Evolutionary conservation across 2,113 vertebrate species (phyloP).

Genomic region (Melanotaenia duboulayi): DNA sequence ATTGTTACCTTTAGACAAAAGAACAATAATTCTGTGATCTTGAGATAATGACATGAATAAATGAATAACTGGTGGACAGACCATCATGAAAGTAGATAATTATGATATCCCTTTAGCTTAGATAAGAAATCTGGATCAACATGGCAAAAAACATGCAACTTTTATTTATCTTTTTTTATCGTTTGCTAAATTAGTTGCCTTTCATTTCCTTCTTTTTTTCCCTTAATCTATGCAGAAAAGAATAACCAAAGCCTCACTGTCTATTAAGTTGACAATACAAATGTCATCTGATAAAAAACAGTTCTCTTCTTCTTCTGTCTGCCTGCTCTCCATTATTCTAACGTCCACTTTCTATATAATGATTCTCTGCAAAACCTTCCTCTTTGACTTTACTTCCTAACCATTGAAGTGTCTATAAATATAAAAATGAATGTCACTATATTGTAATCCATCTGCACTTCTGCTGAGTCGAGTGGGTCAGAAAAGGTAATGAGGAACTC

Average conservation of each 20-base stretch:
- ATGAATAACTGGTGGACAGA: too few species aligned
- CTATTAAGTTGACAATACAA: constrained; percentile 27
- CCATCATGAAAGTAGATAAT: too few species aligned
- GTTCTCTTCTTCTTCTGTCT: constrained; percentile 1
- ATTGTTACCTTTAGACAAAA: too few species aligned
- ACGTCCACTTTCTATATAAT: constrained; percentile 27
- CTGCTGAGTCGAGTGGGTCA: constrained; percentile 23
- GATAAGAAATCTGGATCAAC: too few species aligned
- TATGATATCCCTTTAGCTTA: too few species aligned
- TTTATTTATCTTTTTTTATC: too few species aligned
- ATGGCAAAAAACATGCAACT: too few species aligned
- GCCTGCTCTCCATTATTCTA: constrained; percentile 32
- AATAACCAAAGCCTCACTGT: background rate
- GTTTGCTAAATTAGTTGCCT: too few species aligned
- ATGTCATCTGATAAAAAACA: background rate
- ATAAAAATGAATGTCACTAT: constrained; percentile 23
- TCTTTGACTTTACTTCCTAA: constrained; percentile 25
- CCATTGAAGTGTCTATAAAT: constrained; percentile 45
- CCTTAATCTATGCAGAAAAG: too few species aligned
- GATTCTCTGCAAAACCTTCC: constrained; percentile 40
- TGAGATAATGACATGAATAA: too few species aligned
- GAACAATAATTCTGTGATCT: too few species aligned
- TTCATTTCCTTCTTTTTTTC: too few species aligned
- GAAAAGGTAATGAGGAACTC: constrained; percentile 34
- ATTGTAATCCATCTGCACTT: constrained; percentile 43